Evolutionary conservation across 2,113 vertebrate species (phyloP).

Genomic region (Erythrolamprus reginae): DNA sequence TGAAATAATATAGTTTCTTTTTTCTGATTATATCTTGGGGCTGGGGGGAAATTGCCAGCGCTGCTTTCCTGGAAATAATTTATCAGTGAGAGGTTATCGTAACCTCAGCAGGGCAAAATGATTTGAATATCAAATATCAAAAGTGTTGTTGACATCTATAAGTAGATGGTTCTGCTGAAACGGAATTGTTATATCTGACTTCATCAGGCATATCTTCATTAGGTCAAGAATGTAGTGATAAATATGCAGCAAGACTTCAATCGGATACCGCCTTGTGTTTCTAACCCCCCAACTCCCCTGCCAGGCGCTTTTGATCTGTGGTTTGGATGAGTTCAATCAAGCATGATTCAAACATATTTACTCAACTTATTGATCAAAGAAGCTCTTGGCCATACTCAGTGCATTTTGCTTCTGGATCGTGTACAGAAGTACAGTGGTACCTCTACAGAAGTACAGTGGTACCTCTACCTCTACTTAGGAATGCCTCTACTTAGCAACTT

Average conservation of each 20-base stretch:
- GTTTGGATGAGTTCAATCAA: conserved; percentile 51
- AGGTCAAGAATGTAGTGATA: conserved; percentile 2
- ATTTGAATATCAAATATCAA: not conserved
- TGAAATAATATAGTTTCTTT: conserved; percentile 48
- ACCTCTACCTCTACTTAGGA: too few species aligned
- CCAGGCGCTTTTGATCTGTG: conserved; percentile 12
- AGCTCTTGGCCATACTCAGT: conserved; percentile 46
- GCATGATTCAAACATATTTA: conserved; percentile 46
- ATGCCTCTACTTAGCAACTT: too few species aligned
- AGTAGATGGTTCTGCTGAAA: not conserved
- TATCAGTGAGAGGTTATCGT: not conserved
- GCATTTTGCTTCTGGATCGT: conserved; percentile 48
- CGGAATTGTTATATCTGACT: not conserved
- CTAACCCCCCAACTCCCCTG: not conserved
- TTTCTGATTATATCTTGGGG: conserved; percentile 56
- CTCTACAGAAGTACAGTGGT: too few species aligned
- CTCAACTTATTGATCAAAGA: conserved; percentile 56
- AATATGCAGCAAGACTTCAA: conserved; percentile 17
- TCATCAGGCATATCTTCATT: conserved; percentile 9
- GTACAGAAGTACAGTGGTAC: not conserved
- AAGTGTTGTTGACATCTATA: not conserved
- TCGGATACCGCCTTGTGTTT: not conserved
- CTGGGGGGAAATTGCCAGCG: conserved; percentile 42
- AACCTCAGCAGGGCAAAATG: not conserved
- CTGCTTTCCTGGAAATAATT: conserved; percentile 43